A percentile compares a stretch with the other conserved stretches of the same genome.
Conservation (phyloP, 2,113 vertebrate genomes). For the Microtus ochrogaster region DNA sequence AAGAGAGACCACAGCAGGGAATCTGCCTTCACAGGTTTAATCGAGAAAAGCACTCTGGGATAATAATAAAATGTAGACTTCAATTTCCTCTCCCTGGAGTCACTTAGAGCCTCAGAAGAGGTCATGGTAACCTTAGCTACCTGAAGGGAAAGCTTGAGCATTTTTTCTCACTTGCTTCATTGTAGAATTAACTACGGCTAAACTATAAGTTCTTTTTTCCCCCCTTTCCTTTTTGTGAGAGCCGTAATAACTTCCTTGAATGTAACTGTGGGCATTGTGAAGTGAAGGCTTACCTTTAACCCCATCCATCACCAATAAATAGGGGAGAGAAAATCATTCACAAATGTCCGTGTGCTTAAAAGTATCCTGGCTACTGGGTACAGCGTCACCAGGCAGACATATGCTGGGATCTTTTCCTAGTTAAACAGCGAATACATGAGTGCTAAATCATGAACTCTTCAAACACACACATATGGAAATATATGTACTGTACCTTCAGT, state of each 20-base stretch:
- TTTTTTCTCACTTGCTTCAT: slow-evolving; percentile 60
- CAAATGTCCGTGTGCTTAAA: slow-evolving; percentile 38
- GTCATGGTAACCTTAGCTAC: slow-evolving; percentile 57
- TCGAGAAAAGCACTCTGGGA: slow-evolving; percentile 27
- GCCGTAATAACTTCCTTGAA: slow-evolving; percentile 51
- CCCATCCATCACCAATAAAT: slow-evolving; percentile 37
- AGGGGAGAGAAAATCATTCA: slow-evolving; percentile 42
- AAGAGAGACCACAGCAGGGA: background rate
- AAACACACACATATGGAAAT: slow-evolving; percentile 7
- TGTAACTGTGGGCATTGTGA: background rate
- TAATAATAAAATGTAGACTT: slow-evolving; percentile 53
- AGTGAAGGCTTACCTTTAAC: slow-evolving; percentile 59
- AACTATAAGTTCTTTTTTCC: slow-evolving; percentile 46
- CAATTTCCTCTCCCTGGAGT: slow-evolving; percentile 57
- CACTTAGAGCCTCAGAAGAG: slow-evolving; percentile 43
- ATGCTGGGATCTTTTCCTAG: background rate
- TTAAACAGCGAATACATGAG: slow-evolving; percentile 33
- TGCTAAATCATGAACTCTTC: slow-evolving; percentile 47
- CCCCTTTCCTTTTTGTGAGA: slow-evolving; percentile 3
- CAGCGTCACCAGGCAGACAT: slow-evolving; percentile 11
- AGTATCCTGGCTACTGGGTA: slow-evolving; percentile 20
- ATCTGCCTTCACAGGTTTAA: background rate
- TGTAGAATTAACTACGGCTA: slow-evolving; percentile 57
- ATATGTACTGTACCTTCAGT: slow-evolving; percentile 27
- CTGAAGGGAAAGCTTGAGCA: slow-evolving; percentile 35